A percentile compares a stretch with the other conserved stretches of the same genome.
These are phyloP conservation scores for Spea multiplicata DNA, from an alignment of 2,113 vertebrate species.

Conservation along the genomic window DNA sequence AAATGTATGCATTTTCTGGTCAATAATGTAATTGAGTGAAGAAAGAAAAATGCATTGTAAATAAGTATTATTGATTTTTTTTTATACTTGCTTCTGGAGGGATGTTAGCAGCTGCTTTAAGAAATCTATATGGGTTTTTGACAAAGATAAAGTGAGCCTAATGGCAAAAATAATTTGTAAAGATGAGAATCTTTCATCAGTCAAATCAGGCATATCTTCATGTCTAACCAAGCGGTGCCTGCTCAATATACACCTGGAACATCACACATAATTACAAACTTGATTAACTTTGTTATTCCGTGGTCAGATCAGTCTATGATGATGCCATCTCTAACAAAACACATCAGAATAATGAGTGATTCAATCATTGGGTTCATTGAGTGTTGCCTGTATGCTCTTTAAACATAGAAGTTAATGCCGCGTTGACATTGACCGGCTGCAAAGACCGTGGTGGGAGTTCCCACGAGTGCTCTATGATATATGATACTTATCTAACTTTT, in stretches of 20 bases:
- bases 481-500: too few relatives aligned
- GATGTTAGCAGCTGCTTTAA: slow-evolving; percentile 48
- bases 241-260: slow-evolving; percentile 4
- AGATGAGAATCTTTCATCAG: slow-evolving; percentile 19
- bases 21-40: slow-evolving; percentile 65
- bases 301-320: too few relatives aligned
- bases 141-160: slow-evolving; percentile 38
- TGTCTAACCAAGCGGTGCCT: slow-evolving; percentile 8
- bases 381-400: too few relatives aligned
- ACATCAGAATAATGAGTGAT: too few relatives aligned
- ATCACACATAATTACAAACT: too few relatives aligned
- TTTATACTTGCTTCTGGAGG: slow-evolving; percentile 40
- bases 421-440: too few relatives aligned
- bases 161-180: slow-evolving; percentile 12
- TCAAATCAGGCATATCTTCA: slow-evolving; percentile 14
- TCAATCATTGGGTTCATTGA: too few relatives aligned
- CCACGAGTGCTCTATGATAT: too few relatives aligned
- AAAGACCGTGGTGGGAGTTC: too few relatives aligned
- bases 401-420: too few relatives aligned
- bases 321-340: too few relatives aligned
- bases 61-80: slow-evolving; percentile 60
- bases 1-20: slow-evolving; percentile 54
- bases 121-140: slow-evolving; percentile 52
- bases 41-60: slow-evolving; percentile 55
- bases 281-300: too few relatives aligned